A percentile compares a stretch with the other conserved stretches of the same genome.
These are phyloP conservation scores for Nannoperca obscura DNA, from an alignment of 2,797 vertebrate species.

Conservation along the genomic window DNA sequence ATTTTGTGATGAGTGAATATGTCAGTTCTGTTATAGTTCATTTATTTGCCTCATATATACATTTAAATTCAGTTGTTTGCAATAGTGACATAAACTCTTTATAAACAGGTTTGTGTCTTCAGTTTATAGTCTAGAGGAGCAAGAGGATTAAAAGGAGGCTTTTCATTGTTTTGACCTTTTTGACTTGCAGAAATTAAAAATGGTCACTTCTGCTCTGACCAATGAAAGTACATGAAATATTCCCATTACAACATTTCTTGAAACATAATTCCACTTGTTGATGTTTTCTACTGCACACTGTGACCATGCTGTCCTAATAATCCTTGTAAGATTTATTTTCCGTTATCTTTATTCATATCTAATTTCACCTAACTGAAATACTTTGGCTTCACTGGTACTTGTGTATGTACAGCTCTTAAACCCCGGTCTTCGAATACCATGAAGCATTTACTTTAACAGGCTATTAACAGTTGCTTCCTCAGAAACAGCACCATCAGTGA, in stretches of 20 bases:
- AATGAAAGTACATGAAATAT: background rate
- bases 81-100: too few relatives aligned
- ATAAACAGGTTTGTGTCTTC: background rate
- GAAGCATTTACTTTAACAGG: conserved; percentile 1
- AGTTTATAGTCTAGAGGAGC: too few relatives aligned
- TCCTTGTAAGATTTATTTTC: background rate
- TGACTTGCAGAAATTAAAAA: background rate
- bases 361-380: background rate
- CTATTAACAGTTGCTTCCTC: background rate
- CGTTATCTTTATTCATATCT: background rate
- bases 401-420: background rate
- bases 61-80: background rate
- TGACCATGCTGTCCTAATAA: background rate
- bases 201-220: background rate
- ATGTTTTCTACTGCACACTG: background rate
- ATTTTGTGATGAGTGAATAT: background rate
- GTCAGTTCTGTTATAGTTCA: background rate
- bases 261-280: background rate
- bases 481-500: background rate
- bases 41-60: background rate
- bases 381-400: background rate
- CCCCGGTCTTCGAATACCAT: too few relatives aligned
- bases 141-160: background rate
- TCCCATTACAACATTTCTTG: too few relatives aligned
- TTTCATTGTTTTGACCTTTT: background rate